Evolutionary conservation across 2,888 invertebrate species (phyloP), one percentile per base, ranked within the genome.

Genomic region (Camponotus fellah): DNA sequence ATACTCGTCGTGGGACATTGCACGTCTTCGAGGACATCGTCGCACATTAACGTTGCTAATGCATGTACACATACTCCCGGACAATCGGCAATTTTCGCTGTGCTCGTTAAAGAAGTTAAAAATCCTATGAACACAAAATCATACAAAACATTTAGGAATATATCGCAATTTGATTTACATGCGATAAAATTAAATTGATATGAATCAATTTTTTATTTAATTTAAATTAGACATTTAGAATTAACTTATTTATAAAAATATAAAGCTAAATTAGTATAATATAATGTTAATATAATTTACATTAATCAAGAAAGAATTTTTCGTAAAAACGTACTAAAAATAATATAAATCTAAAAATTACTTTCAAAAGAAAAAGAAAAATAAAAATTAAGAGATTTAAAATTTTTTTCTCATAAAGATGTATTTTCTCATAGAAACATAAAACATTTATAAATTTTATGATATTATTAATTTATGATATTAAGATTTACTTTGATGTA

Each of bases 1-100:
- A 98, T 98, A 89, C 96, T 97, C 3, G 97, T 95, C 81, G 97
- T 97, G 37, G 98, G 98, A 92, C 98, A 98, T 84, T 97, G 96
- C 32, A 98, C 97, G 92, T 98, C 97, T 84, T 98, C 98, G 74
- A 97, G 95, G 26, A 98, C 98, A 90, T 98, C 97, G 94, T 97
- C 97, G 94, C 98, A 98, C 92, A 98, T 97, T 85, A 98, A 95
- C 0, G 98, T 97, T 2, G 98, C 98, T 83, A 98, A 95, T 12
- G 98, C 96, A 93, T 98, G 98, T 86, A 98, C 97, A 95, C 98
- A 98, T 82, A 97, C 97, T 0, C 98, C 98, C 0, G 98, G 98
- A 93, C 98, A 98, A 94, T 98, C 97, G 95, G 97, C 97, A 83
- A 97, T 96, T 94, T 98, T 97, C 84, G 97, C 98, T 84, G 98